Evolutionary conservation across 92 coral and sea anemone genomes (phyloP), one percentile per base, ranked within the genome.

Genomic region (Zoanthus gigantus): DNA sequence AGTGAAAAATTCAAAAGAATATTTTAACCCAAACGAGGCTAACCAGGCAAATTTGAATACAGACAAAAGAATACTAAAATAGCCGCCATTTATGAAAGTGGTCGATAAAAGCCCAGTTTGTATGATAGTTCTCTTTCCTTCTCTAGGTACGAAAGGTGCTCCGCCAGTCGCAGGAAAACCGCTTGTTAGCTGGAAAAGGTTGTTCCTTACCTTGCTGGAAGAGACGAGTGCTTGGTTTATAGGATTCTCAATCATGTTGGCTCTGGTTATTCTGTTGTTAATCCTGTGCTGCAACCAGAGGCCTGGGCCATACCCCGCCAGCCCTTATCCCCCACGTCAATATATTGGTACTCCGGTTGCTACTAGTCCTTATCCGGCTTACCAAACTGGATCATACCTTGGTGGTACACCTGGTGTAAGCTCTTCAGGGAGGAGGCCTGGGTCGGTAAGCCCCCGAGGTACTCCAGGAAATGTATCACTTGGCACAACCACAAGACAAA

Each of bases 141-240:
- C 53, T 15, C 45, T 7, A 81, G 85, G 85, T 4, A 7, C 85
- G 10, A 47, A 44, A 65, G 85, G 76, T n/a, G 37, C 28, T 5
- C 85, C 85, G 4, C 85, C 65, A 13, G 85, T 67, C 16, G 12
- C 85, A 46, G 85, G 76, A 28, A 81, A 67, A 81, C 85, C 85
- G 13, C 61, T 9, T 31, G 28, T 88, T 82, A 16, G 91, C 85
- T 48, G 91, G 93, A 48, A 91, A 79, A 18, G 89, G 30, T 66
- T 95, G 65, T 84, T 93, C 71, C 89, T 95, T 3, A 82, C 94
- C 52, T 72, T 95, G 42, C 90, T 95, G 52, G 96, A 92, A 28
- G 94, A 95, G 56, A 95, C 98, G 29, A 95, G 98, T 89, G 92
- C 98, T 15, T 95, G 94, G 98, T 83, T 95, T 72, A 91, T 95